Evolutionary conservation across 2,888 invertebrate genomes (phyloP).

Genomic region (Ornithoptera alexandrae): DNA sequence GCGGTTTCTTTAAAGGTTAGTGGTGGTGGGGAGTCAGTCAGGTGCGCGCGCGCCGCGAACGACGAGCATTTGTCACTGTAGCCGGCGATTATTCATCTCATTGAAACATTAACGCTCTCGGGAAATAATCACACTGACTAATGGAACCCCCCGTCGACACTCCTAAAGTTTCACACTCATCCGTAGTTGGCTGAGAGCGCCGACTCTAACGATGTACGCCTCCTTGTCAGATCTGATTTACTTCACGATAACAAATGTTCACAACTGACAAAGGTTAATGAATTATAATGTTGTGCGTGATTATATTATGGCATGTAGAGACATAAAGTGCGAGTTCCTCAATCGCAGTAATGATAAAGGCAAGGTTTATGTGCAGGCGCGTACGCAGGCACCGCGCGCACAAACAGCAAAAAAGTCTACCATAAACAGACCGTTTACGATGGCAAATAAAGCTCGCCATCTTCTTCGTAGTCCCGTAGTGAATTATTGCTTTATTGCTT

Average conservation of each 20-base stretch:
- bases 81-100: conserved; percentile 73
- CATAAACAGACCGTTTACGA: conserved; percentile 78
- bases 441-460: conserved; percentile 77
- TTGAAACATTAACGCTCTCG: conserved; percentile 67
- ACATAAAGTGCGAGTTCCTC: conserved; percentile 47
- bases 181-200: conserved; percentile 38
- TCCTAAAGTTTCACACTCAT: conserved; percentile 71
- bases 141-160: conserved; percentile 79
- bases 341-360: conserved; percentile 62
- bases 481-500: conserved; percentile 81
- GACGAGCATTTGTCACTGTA: conserved; percentile 77
- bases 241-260: conserved; percentile 53
- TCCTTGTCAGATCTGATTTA: conserved; percentile 52
- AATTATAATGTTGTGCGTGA: conserved; percentile 25
- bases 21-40: conserved; percentile 41
- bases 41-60: conserved; percentile 71
- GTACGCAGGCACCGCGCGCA: conserved; percentile 46
- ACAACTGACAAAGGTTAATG: conserved; percentile 43
- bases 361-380: conserved; percentile 64
- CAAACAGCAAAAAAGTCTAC: conserved; percentile 71
- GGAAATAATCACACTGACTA: conserved; percentile 79
- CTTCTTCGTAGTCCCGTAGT: conserved; percentile 78
- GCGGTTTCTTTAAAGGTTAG: conserved; percentile 24
- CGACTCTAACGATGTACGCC: conserved; percentile 45
- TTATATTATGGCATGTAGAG: conserved; percentile 15